Evolutionary conservation across 2,888 invertebrate species (phyloP).

Genomic region (Napeogenes inachia): DNA sequence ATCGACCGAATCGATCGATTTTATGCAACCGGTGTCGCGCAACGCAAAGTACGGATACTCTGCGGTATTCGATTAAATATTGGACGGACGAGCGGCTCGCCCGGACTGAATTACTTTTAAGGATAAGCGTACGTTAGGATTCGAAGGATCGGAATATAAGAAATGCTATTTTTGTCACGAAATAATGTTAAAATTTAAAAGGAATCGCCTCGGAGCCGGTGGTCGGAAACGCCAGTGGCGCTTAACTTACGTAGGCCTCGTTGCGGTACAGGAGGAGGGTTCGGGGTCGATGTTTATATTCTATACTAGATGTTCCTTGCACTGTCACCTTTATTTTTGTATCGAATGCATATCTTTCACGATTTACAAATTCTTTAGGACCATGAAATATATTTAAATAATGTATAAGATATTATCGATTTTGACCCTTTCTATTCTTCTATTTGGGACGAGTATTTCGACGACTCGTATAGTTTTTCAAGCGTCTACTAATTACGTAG

Average conservation of each 20-base stretch:
- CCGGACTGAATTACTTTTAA: slow-evolving; percentile 30
- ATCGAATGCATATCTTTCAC: slow-evolving; percentile 30
- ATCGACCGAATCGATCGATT: slow-evolving; percentile 69
- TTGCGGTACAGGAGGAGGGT: not conserved
- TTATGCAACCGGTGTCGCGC: slow-evolving; percentile 56
- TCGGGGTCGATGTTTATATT: slow-evolving; percentile 11
- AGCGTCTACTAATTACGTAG: not conserved
- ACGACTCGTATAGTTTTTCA: slow-evolving; percentile 12
- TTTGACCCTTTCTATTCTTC: slow-evolving; percentile 24
- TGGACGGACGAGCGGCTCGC: not conserved
- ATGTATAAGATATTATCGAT: slow-evolving; percentile 21
- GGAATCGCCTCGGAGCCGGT: slow-evolving; percentile 60
- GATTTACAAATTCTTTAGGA: slow-evolving; percentile 28
- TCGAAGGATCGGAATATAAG: slow-evolving; percentile 55
- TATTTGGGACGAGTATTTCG: slow-evolving; percentile 21
- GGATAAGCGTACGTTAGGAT: slow-evolving; percentile 53
- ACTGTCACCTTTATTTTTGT: slow-evolving; percentile 30
- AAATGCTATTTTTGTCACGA: slow-evolving; percentile 73
- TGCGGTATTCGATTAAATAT: not conserved
- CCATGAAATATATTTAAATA: slow-evolving; percentile 31
- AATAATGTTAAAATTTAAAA: slow-evolving; percentile 42
- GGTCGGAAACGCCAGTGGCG: slow-evolving; percentile 48
- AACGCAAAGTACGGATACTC: not conserved
- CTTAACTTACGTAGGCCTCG: not conserved
- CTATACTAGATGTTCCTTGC: slow-evolving; percentile 15